Evolutionary conservation across 2,113 vertebrate species (phyloP), one percentile per base, ranked within the genome.

Genomic region (Oncorhynchus nerka): DNA sequence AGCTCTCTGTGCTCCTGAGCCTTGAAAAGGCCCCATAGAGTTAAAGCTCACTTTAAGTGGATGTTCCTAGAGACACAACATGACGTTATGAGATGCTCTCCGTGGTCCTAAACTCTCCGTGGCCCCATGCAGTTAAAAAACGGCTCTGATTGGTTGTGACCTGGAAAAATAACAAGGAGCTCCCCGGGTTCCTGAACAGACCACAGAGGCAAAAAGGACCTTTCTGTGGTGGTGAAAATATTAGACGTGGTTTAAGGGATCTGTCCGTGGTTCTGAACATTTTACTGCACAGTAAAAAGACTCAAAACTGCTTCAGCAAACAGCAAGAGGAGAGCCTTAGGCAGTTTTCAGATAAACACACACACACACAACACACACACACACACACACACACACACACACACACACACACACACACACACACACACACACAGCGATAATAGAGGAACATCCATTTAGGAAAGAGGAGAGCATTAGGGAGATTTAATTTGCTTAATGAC

Each of bases 401-500:
- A 51, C 49, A 51, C 49, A 51, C 15, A 51, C 49, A 51, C 11
- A 51, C 3, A 12, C 15, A 51, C 12, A 51, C 3, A 51, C 11
- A 51, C 1, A 15, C 24, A 24, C 28, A 65, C n/a, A 11, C 2
- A 13, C 4, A 32, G 80, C 74, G 76, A 39, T 84, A 85, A 85
- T 79, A 88, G 78, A 86, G 77, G 77, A 86, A 75, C 74, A 68
- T 76, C 78, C 84, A 89, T 83, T 66, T 85, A 86, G 79, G 77
- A 87, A 87, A 88, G 82, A 86, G 83, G 86, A 88, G 82, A 86
- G 84, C 83, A 88, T 87, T 88, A 88, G 81, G 84, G 84, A 86
- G 82, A 89, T 85, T 92, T 86, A 83, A 89, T 88, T 92, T 86
- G 81, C 80, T 75, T 86, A 88, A 89, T 88, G 87, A 89, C 84